A percentile compares a stretch with the other conserved stretches of the same genome.
phyloP scores from a whole-genome alignment of 1,140 invertebrate genomes.

The Cardiocondyla obscurior region DNA sequence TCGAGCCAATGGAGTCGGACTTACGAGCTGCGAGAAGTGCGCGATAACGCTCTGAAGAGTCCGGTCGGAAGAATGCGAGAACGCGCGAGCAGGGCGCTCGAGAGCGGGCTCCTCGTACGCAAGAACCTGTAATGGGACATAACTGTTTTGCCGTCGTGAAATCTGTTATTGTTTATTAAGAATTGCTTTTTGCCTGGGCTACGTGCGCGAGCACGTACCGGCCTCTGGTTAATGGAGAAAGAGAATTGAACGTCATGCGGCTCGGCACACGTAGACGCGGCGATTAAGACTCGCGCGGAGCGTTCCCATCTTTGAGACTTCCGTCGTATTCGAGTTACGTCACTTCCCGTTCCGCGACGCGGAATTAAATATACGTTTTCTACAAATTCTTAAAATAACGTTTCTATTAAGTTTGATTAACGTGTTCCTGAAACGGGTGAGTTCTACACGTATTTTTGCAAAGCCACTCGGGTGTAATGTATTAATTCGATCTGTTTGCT shows the following conservation, averaged over 20 bases:
- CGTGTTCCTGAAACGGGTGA: not conserved
- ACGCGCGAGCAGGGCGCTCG: not conserved
- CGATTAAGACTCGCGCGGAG: not conserved
- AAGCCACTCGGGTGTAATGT: not conserved
- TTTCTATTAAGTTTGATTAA: not conserved
- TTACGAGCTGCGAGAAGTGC: constrained; percentile 34
- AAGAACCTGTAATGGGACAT: constrained; percentile 69
- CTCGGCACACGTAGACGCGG: not conserved
- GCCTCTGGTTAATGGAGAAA: constrained; percentile 56
- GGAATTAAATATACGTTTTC: not conserved
- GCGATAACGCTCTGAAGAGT: constrained; percentile 46
- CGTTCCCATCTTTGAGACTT: constrained; percentile 21
- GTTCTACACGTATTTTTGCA: not conserved
- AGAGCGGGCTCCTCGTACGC: constrained; percentile 15
- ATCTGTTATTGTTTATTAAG: constrained; percentile 72
- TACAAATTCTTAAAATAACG: not conserved
- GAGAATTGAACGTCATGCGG: constrained; percentile 39
- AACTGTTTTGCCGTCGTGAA: constrained; percentile 68
- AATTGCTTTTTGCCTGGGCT: constrained; percentile 59
- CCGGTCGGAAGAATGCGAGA: constrained; percentile 36
- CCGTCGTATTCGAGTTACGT: not conserved
- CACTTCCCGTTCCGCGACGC: not conserved
- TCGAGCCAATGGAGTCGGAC: constrained; percentile 44
- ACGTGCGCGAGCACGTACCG: constrained; percentile 49
- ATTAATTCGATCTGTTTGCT: not conserved